phyloP scores from a whole-genome alignment of 2,888 invertebrate genomes.

The Noctua pronuba region DNA sequence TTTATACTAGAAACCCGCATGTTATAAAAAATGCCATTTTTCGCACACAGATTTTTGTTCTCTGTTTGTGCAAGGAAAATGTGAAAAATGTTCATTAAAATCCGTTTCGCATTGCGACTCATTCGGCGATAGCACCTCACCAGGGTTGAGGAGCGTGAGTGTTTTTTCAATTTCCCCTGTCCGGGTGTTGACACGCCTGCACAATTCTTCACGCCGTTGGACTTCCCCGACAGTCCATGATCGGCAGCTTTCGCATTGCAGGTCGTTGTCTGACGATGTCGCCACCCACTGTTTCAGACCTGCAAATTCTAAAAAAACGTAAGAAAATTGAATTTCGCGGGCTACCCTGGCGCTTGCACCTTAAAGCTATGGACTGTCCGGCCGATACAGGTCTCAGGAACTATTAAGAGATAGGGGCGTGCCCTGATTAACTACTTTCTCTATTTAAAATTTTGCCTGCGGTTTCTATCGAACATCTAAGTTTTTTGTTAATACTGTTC shows the following conservation, averaged over 20 bases:
- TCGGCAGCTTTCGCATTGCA: background rate
- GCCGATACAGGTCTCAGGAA: no score
- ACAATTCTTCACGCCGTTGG: background rate
- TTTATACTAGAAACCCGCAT: background rate
- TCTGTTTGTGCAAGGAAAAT: background rate
- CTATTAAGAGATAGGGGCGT: background rate
- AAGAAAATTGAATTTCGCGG: no score
- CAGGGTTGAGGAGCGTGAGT: background rate
- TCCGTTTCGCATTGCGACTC: background rate
- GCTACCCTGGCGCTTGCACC: no score
- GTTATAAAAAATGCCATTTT: background rate
- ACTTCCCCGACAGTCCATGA: background rate
- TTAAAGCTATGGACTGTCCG: no score
- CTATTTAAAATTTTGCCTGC: background rate
- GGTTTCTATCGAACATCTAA: background rate
- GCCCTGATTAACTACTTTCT: background rate
- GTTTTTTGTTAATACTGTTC: background rate
- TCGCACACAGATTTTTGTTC: background rate
- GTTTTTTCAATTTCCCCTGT: background rate
- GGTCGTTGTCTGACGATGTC: no score
- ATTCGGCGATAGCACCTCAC: background rate
- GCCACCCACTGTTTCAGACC: no score
- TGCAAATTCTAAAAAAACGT: no score
- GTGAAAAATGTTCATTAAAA: background rate
- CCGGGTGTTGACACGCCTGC: background rate